Conservation (phyloP, 2,888 invertebrate genomes). For the Griposia aprilina region DNA sequence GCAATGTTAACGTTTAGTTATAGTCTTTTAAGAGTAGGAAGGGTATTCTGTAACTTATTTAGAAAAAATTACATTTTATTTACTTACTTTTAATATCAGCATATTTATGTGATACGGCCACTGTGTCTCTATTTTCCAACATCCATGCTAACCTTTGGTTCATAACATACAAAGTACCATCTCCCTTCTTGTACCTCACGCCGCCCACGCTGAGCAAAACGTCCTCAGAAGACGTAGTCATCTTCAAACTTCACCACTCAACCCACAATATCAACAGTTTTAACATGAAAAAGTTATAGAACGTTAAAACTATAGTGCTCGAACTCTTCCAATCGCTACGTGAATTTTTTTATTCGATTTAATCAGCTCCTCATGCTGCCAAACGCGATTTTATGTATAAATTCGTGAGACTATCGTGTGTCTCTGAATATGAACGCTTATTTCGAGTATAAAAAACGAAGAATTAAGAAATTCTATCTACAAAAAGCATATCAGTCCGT, state of each 20-base stretch:
- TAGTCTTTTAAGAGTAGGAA: not conserved
- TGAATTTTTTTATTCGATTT: conserved; percentile 54
- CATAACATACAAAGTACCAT: conserved; percentile 98
- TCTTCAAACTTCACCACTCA: conserved; percentile 75
- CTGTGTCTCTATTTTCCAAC: conserved; percentile 97
- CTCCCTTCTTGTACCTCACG: conserved; percentile 98
- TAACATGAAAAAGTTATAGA: conserved; percentile 68
- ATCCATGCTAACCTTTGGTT: conserved; percentile 99
- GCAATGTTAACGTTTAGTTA: not conserved
- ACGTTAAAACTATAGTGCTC: conserved; percentile 65
- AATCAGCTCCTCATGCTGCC: conserved; percentile 43
- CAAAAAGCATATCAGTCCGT: conserved; percentile 82
- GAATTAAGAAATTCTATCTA: conserved; percentile 77
- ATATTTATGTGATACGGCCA: conserved; percentile 97
- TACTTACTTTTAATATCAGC: conserved; percentile 98
- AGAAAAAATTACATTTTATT: not conserved
- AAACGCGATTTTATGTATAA: conserved; percentile 31
- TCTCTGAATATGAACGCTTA: conserved; percentile 60
- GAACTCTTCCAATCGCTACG: conserved; percentile 63
- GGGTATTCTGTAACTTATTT: not conserved
- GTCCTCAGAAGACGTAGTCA: conserved; percentile 98
- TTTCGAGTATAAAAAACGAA: conserved; percentile 73
- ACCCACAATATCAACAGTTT: conserved; percentile 57
- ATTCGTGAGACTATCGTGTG: conserved; percentile 48
- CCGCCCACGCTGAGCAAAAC: conserved; percentile 97